These are phyloP conservation scores for Percopsis transmontana DNA, from an alignment of 2,113 vertebrate genomes.

Conservation along the genomic window DNA sequence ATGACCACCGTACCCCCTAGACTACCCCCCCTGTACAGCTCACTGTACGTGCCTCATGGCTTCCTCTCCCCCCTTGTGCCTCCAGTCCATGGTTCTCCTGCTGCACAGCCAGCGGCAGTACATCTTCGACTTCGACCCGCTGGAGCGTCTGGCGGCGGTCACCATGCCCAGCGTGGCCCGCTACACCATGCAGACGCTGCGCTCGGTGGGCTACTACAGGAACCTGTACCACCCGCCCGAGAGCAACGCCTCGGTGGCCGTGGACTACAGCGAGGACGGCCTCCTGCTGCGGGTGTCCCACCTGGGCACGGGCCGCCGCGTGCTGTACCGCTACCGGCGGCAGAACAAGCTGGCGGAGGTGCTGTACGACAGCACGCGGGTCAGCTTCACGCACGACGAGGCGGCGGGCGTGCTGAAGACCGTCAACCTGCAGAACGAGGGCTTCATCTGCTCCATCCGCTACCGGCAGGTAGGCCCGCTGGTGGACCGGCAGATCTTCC, in stretches of 20 bases:
- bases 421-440: slow-evolving; percentile 95
- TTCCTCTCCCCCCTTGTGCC: slow-evolving; percentile 34
- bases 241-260: slow-evolving; percentile 94
- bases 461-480: slow-evolving; percentile 95
- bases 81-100: slow-evolving; percentile 95
- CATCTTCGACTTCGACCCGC: slow-evolving; percentile 94
- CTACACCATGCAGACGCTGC: slow-evolving; percentile 97
- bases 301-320: slow-evolving; percentile 90
- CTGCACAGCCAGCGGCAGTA: slow-evolving; percentile 98
- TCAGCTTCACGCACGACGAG: slow-evolving; percentile 97
- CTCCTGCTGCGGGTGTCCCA: slow-evolving; percentile 90
- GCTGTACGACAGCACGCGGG: slow-evolving; percentile 93
- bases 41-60: too few species aligned
- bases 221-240: slow-evolving; percentile 97
- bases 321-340: slow-evolving; percentile 92
- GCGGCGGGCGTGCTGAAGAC: slow-evolving; percentile 95
- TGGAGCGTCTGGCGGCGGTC: slow-evolving; percentile 92
- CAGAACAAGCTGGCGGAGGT: slow-evolving; percentile 94
- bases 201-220: slow-evolving; percentile 96
- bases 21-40: slow-evolving; percentile 15
- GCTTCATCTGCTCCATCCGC: slow-evolving; percentile 97
- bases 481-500: slow-evolving; percentile 97
- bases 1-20: slow-evolving; percentile 11
- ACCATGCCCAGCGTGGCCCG: slow-evolving; percentile 98
- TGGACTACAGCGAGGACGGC: slow-evolving; percentile 97